Evolutionary conservation across 2,113 vertebrate species (phyloP).

Genomic region (Nycticebus coucang): DNA sequence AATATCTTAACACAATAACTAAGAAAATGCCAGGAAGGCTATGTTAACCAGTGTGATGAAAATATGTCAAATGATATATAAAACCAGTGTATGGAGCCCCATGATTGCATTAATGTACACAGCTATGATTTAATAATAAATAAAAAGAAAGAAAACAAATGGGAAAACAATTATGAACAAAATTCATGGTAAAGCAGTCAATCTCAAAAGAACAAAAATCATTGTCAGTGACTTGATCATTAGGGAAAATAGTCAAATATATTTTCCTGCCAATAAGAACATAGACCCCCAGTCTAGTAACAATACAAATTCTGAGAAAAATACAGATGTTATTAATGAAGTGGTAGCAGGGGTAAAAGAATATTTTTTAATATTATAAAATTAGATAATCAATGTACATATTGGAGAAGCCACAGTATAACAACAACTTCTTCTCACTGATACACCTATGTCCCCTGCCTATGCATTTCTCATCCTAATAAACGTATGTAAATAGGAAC

Average conservation of each 20-base stretch:
- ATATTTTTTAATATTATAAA: constrained; percentile 96
- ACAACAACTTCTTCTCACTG: constrained; percentile 92
- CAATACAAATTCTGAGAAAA: not conserved
- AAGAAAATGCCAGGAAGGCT: too few relatives aligned
- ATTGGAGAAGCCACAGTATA: constrained; percentile 94
- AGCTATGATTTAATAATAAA: too few relatives aligned
- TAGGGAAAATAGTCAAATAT: constrained; percentile 89
- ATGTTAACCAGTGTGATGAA: too few relatives aligned
- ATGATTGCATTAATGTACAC: too few relatives aligned
- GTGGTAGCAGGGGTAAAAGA: constrained; percentile 93
- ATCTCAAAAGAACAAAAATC: constrained; percentile 94
- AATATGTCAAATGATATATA: too few relatives aligned
- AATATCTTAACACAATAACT: too few relatives aligned
- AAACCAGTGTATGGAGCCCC: too few relatives aligned
- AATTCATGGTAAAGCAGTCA: constrained; percentile 94
- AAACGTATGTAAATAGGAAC: constrained; percentile 91
- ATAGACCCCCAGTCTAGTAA: not conserved
- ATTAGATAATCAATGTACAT: constrained; percentile 95
- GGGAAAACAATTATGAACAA: constrained; percentile 95
- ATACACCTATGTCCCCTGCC: constrained; percentile 93
- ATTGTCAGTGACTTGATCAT: constrained; percentile 94
- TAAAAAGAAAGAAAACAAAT: too few relatives aligned
- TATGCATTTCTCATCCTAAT: constrained; percentile 93
- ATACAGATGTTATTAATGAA: constrained; percentile 90
- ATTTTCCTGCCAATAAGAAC: not conserved